phyloP scores from a whole-genome alignment of 2,113 vertebrate species.

The Corvus moneduloides region DNA sequence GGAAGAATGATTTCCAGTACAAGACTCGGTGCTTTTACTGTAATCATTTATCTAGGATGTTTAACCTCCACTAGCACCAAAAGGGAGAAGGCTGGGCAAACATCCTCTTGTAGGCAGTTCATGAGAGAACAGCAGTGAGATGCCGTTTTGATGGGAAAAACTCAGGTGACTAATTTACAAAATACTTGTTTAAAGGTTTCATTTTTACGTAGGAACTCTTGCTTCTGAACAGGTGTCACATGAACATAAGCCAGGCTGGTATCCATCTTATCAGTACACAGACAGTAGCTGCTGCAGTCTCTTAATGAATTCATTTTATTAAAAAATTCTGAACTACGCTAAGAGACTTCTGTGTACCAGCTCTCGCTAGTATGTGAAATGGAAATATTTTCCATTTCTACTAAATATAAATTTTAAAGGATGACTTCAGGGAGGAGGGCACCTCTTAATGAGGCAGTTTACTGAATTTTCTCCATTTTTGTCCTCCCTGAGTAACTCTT shows the following conservation, averaged over 20 bases:
- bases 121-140: fast-evolving
- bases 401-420: not conserved
- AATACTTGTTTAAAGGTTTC: not conserved
- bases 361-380: not conserved
- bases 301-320: not conserved
- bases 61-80: not conserved
- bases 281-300: not conserved
- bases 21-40: not conserved
- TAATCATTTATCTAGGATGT: not conserved
- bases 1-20: slow-evolving; percentile 22
- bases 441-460: not conserved
- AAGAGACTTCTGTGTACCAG: not conserved
- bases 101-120: not conserved
- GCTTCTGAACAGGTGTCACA: not conserved
- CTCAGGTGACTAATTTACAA: not conserved
- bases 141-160: not conserved
- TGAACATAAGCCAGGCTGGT: not conserved
- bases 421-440: not conserved
- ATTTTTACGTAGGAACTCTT: not conserved
- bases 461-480: not conserved
- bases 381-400: not conserved
- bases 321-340: not conserved
- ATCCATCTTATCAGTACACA: not conserved
- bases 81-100: not conserved
- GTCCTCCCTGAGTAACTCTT: not conserved